Percentiles rank a stretch among this genome's conserved stretches.
These are phyloP conservation scores for Salvelinus namaycush DNA, from an alignment of 2,113 vertebrate genomes.

Conservation along the genomic window DNA sequence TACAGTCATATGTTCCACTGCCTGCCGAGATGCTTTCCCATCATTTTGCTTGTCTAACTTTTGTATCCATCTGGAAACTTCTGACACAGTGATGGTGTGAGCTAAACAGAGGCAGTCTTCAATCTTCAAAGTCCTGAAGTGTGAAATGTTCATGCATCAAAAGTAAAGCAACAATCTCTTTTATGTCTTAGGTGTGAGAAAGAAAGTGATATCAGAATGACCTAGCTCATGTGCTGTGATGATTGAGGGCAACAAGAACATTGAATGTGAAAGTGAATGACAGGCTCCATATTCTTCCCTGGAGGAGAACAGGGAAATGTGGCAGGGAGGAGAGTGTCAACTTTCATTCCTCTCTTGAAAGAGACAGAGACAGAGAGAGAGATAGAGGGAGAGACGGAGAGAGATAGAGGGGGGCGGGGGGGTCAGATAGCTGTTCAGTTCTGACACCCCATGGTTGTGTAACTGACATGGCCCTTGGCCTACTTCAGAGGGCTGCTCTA, in stretches of 20 bases:
- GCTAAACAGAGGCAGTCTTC: background rate
- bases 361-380: background rate
- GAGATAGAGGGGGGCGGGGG: too few relatives aligned
- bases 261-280: constrained; percentile 9
- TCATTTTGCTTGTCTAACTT: too few relatives aligned
- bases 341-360: background rate
- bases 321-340: background rate
- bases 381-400: background rate
- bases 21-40: too few relatives aligned
- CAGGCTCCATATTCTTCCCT: background rate
- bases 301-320: constrained; percentile 1
- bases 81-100: too few relatives aligned
- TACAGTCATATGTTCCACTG: too few relatives aligned
- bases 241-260: background rate
- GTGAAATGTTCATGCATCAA: too few relatives aligned
- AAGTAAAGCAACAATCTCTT: background rate
- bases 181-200: background rate
- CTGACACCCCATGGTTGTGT: constrained; percentile 8
- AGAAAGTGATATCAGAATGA: background rate
- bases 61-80: too few relatives aligned
- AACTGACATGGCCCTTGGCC: constrained; percentile 25
- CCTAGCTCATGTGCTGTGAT: background rate
- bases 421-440: background rate
- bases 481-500: constrained; percentile 28
- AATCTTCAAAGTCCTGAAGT: constrained; percentile 13